Evolutionary conservation across 2,113 vertebrate genomes (phyloP), one percentile per base, ranked within the genome.

Genomic region (Seriola quinqueradiata): DNA sequence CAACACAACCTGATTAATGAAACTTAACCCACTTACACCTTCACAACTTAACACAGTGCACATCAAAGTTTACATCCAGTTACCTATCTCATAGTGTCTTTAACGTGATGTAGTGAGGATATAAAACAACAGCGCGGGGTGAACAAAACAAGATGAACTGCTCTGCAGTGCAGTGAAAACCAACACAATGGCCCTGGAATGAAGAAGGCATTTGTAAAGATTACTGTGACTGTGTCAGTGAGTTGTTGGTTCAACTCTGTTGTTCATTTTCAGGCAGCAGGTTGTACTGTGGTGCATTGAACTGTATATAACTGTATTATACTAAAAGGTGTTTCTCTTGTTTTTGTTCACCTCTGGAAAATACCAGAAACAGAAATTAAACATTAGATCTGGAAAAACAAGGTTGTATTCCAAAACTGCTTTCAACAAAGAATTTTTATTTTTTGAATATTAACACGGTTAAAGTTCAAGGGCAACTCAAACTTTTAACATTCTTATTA

Each of bases 101-200:
- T 19, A 8, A 10, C 7, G 28, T 55, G 19, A 19, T 19, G 59
- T 57, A 17, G 16, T 21, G 3, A 59, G 57, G 42, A 34, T 48
- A 12, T n/a, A 2, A 34, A 4, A 5, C 9, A 1, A 8, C 32
- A 10, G 2, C 36, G 25, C 8, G 3, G 19, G 17, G 17, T 34
- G 8, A 28, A 44, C 34, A 54, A 12, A 63, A 55, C n/a, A 21
- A 13, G 9, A 36, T 8, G 5, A 58, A 34, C 32, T 42, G 17
- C 74, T 86, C 77, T 69, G 69, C 70, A 46, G 68, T 28, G 1
- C 25, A 0, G 25, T 67, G 32, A 52, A 70, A 70, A 42, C 3
- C 46, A 13, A 23, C 64, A 66, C 21, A 23, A 38, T 16, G 23
- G 14, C 23, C 8, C 44, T 69, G 68, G 11, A 17, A 7, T 40